Conservation (phyloP, 2,888 invertebrate species). For the Melikaiella ostensackeni region DNA sequence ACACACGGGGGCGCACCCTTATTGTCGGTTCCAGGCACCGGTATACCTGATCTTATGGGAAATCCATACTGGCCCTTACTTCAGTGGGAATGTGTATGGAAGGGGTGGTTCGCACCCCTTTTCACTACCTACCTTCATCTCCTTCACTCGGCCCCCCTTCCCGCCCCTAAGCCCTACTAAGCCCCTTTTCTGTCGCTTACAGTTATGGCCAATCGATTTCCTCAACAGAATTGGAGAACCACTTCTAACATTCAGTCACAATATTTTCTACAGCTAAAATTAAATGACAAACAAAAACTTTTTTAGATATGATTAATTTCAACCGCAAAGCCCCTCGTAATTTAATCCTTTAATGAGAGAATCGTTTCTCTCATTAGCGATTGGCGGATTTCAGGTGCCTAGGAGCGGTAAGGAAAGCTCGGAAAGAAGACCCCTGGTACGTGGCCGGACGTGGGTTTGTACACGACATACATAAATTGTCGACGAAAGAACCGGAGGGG, state of each 20-base stretch:
- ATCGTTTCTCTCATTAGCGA: constrained; percentile 66
- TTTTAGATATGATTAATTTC: constrained; percentile 46
- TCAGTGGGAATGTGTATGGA: constrained; percentile 54
- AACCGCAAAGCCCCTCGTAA: constrained; percentile 54
- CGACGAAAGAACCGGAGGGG: constrained; percentile 3
- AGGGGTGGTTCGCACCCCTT: constrained; percentile 50
- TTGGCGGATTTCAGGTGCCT: constrained; percentile 49
- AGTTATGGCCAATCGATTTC: constrained; percentile 16
- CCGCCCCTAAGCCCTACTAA: background rate
- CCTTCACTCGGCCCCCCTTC: constrained; percentile 44
- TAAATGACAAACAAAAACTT: background rate
- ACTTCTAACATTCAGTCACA: background rate
- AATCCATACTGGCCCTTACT: constrained; percentile 71
- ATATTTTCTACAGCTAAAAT: background rate
- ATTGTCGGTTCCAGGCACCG: constrained; percentile 71
- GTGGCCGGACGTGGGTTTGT: constrained; percentile 33
- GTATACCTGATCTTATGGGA: constrained; percentile 74
- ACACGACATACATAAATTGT: constrained; percentile 31
- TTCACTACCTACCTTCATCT: constrained; percentile 48
- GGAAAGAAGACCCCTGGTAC: constrained; percentile 32
- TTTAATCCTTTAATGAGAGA: constrained; percentile 68
- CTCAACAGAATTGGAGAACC: background rate
- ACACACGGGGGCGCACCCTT: constrained; percentile 68
- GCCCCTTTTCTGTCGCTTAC: constrained; percentile 21
- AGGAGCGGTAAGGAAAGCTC: constrained; percentile 42